Base-by-base conservation (phyloP, 2,113 vertebrate genomes). In the Orthochromis malagaraziensis region DNA sequence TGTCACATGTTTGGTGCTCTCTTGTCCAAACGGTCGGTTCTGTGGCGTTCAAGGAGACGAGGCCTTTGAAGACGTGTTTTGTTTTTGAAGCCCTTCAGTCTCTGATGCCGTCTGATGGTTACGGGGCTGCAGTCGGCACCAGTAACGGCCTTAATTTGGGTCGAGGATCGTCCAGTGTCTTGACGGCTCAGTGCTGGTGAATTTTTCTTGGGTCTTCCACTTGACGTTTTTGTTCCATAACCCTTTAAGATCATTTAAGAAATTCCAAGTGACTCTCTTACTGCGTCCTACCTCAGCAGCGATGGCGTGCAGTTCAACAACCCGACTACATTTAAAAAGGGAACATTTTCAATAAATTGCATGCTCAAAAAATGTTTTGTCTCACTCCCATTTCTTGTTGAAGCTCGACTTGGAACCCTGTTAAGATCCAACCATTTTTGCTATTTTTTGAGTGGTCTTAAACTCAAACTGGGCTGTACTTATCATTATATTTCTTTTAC, bases 371-470 rank as follows among this genome's bases (percentile, higher is more conserved):
- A 63, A n/a, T 63, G 9, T 65, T 65, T 35, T 12, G 6, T 35
- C 17, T 7, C 60, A 12, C 1, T 35, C 9, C 17, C 60, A 65
- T 65, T 65, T 65, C 3, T 0, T 65, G 60, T 65, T 12, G 60
- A 65, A 65, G 60, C 31, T 65, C 60, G 3, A 12, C 31, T n/a
- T 65, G 6, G 31, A 65, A n/a, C 31, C 60, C 35, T 63, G 31
- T 65, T 35, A 65, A 65, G 9, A 65, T 65, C 17, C 31, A 65
- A 65, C 10, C 60, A 65, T 65, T 17, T 63, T 63, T 63, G 31
- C 6, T n/a, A 63, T 63, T 35, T 65, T n/a, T 65, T 0, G 0
- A 35, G 31, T n/a, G 17, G 60, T 65, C 60, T 65, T 0, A 65
- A 65, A 38, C 60, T 0, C 21, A 21, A 21, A 21, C 31, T 35